These are phyloP conservation scores for Aromia moschata DNA, from an alignment of 2,888 invertebrate genomes.

Conservation along the genomic window DNA sequence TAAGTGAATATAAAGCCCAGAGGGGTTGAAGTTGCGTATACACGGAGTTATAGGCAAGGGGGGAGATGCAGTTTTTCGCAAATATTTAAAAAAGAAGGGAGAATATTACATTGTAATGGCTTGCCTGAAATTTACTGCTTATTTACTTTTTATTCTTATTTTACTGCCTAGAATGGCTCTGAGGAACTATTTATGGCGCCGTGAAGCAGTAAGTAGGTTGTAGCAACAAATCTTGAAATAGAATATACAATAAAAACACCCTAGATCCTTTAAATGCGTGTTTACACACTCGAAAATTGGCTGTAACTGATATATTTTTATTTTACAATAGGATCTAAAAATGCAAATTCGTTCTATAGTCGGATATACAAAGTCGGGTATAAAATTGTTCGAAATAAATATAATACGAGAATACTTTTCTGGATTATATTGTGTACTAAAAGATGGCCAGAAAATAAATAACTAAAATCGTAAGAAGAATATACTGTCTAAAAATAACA, in stretches of 20 bases:
- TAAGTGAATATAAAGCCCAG: slow-evolving; percentile 34
- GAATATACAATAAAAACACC: not conserved
- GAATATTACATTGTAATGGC: slow-evolving; percentile 9
- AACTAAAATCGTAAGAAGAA: no score
- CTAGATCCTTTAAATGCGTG: no score
- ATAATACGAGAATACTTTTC: no score
- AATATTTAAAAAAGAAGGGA: slow-evolving; percentile 25
- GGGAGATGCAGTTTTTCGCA: slow-evolving; percentile 18
- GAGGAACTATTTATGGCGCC: not conserved
- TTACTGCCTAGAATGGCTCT: not conserved
- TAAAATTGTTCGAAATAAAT: no score
- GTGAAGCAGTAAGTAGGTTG: not conserved
- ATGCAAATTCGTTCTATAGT: no score
- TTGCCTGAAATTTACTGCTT: slow-evolving; percentile 12
- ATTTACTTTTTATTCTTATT: slow-evolving; percentile 13
- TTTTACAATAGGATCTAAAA: no score
- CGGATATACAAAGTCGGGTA: no score
- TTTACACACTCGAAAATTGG: no score
- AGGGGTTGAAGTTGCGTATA: slow-evolving; percentile 5
- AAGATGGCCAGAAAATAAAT: no score
- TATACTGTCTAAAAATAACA: no score
- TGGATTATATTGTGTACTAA: no score
- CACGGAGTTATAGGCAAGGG: slow-evolving; percentile 1
- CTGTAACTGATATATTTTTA: no score
- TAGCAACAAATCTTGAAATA: not conserved